Evolutionary conservation across 2,888 invertebrate species (phyloP).

Genomic region (Tenthredo distinguenda): DNA sequence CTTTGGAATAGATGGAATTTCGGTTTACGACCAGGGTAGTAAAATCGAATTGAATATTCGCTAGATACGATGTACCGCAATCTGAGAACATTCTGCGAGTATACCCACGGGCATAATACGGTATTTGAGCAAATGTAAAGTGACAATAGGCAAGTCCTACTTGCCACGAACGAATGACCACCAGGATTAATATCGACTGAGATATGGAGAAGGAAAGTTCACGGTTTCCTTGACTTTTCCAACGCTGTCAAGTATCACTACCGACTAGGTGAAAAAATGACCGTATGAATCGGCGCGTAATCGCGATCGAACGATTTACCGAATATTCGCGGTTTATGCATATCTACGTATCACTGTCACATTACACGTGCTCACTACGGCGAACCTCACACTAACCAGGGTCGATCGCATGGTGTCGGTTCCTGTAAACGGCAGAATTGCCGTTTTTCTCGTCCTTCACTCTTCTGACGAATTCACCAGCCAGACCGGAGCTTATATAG

Average conservation of each 20-base stretch:
- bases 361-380: conserved; percentile 55
- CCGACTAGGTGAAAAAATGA: background rate
- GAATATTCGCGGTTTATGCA: background rate
- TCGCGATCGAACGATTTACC: background rate
- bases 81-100: background rate
- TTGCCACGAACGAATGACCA: conserved; percentile 8
- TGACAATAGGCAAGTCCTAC: conserved; percentile 12
- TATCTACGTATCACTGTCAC: conserved; percentile 57
- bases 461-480: conserved; percentile 70
- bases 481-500: conserved; percentile 71
- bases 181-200: background rate
- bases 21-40: too few species aligned
- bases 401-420: conserved; percentile 60
- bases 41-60: background rate
- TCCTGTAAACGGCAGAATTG: conserved; percentile 58
- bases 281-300: background rate
- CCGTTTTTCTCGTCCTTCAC: conserved; percentile 64
- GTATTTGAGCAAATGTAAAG: background rate
- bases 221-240: background rate
- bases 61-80: background rate
- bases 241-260: background rate
- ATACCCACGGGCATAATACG: background rate
- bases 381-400: conserved; percentile 64
- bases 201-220: background rate
- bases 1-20: too few species aligned